phyloP scores from a whole-genome alignment of 2,888 invertebrate genomes.

The Mechanitis messenoides region DNA sequence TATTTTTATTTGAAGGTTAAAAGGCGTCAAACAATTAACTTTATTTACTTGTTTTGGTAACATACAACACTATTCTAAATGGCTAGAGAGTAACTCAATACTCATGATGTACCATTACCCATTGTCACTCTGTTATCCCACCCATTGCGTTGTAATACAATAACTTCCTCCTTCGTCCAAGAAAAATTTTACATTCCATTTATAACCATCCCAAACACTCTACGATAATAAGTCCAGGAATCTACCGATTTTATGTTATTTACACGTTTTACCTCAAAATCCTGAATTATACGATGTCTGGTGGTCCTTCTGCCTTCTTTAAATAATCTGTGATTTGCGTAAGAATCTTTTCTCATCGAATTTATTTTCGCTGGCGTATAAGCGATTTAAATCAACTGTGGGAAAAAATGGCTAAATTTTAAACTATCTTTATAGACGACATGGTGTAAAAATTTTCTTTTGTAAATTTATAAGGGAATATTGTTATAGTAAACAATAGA shows the following conservation, averaged over 20 bases:
- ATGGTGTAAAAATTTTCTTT: neutral
- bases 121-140: slow-evolving; percentile 10
- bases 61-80: neutral
- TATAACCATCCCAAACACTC: slow-evolving; percentile 1
- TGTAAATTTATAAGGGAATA: neutral
- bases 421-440: neutral
- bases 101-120: slow-evolving; percentile 7
- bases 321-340: slow-evolving; percentile 23
- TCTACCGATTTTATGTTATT: slow-evolving; percentile 19
- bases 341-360: slow-evolving; percentile 18
- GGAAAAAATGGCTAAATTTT: neutral
- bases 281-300: slow-evolving; percentile 19
- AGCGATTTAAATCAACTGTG: slow-evolving; percentile 9
- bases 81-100: slow-evolving; percentile 9
- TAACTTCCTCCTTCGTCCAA: slow-evolving; percentile 10
- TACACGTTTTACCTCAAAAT: slow-evolving; percentile 18
- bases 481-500: slow-evolving; percentile 1
- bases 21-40: neutral
- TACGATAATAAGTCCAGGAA: slow-evolving; percentile 14
- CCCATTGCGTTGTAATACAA: slow-evolving; percentile 9
- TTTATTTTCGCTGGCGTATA: slow-evolving; percentile 5
- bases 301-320: slow-evolving; percentile 15
- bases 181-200: slow-evolving; percentile 4
- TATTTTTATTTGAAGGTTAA: too few relatives aligned
- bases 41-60: neutral